Conservation (phyloP, 2,888 invertebrate species). For the Perdita meconis region DNA sequence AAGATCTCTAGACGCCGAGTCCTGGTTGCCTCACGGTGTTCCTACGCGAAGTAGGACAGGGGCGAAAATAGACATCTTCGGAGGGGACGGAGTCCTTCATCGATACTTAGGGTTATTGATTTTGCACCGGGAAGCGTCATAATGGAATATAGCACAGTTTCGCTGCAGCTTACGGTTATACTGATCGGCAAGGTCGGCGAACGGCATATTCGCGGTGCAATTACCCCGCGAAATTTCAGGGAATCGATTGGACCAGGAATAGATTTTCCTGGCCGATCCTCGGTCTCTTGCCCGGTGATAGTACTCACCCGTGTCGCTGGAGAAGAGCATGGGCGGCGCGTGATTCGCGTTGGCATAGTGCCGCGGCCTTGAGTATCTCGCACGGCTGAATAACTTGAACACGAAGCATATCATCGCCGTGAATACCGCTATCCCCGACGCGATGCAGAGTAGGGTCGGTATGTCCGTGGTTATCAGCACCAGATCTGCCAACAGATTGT, state of each 20-base stretch:
- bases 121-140: conserved; percentile 22
- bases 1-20: not conserved
- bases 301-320: conserved; percentile 91
- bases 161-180: not conserved
- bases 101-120: conserved; percentile 61
- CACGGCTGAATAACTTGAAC: conserved; percentile 92
- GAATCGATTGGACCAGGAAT: not conserved
- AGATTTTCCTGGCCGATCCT: not conserved
- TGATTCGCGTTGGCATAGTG: conserved; percentile 93
- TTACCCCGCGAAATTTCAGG: not conserved
- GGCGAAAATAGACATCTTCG: conserved; percentile 57
- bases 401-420: conserved; percentile 95
- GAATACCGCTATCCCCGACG: conserved; percentile 93
- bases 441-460: conserved; percentile 93
- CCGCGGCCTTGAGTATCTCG: conserved; percentile 88
- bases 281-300: not conserved
- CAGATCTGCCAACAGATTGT: conserved; percentile 86
- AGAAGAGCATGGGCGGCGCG: conserved; percentile 93
- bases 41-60: conserved; percentile 40
- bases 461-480: conserved; percentile 93
- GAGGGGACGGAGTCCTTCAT: conserved; percentile 44
- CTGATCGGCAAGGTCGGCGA: not conserved
- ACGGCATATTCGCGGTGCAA: not conserved
- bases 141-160: conserved; percentile 15
- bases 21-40: not conserved